These are phyloP conservation scores for Aspidoscelis tigris DNA, from an alignment of 2,113 vertebrate genomes.

Conservation along the genomic window DNA sequence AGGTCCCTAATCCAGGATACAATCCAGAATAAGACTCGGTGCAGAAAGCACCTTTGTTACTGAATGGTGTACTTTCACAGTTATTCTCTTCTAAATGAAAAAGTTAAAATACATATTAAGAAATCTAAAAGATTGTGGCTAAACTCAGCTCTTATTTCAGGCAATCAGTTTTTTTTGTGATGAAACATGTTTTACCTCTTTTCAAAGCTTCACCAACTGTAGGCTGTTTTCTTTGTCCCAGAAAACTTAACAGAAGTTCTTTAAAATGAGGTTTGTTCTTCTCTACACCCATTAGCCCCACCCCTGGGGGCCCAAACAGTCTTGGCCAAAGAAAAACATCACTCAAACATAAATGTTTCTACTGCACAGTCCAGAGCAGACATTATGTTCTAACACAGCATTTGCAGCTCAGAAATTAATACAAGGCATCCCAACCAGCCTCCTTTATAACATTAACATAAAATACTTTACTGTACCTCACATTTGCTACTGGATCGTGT, in stretches of 20 bases:
- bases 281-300: not conserved
- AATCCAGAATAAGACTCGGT: too few relatives aligned
- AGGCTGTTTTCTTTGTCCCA: not conserved
- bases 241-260: not conserved
- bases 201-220: not conserved
- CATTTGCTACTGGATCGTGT: constrained; percentile 93
- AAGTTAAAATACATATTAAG: not conserved
- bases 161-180: not conserved
- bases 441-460: not conserved
- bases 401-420: not conserved
- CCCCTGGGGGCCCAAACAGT: not conserved
- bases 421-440: not conserved
- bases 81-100: too few relatives aligned
- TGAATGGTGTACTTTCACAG: not conserved
- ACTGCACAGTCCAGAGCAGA: too few relatives aligned
- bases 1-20: too few relatives aligned
- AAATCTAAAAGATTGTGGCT: not conserved
- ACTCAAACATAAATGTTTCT: too few relatives aligned
- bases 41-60: not conserved
- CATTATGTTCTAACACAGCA: not conserved
- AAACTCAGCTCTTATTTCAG: too few relatives aligned
- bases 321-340: not conserved
- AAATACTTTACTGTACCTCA: constrained; percentile 82
- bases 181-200: not conserved
- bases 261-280: not conserved